Evolutionary conservation across 2,797 vertebrate species (phyloP).

Genomic region (Rhabdomys pumilio): DNA sequence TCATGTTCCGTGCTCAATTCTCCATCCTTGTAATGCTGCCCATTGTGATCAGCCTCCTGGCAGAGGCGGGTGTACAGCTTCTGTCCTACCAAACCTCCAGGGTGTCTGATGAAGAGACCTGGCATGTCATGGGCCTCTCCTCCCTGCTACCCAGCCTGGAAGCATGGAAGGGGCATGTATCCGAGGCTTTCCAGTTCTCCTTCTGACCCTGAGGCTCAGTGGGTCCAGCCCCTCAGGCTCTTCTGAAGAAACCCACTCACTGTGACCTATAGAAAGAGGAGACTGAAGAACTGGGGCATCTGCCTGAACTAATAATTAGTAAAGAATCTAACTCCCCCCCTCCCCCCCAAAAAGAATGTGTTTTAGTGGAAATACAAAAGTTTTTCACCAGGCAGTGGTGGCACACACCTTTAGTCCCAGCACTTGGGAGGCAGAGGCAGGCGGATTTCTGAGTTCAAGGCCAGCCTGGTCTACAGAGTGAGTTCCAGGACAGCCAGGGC

Average conservation of each 20-base stretch:
- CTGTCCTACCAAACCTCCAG: conserved; percentile 93
- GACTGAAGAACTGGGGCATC: background rate
- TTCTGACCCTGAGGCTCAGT: conserved; percentile 85
- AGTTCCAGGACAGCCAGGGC: no score
- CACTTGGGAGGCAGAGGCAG: no score
- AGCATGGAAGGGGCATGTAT: conserved; percentile 89
- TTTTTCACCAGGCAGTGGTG: background rate
- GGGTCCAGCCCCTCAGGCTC: background rate
- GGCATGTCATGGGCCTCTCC: conserved; percentile 93
- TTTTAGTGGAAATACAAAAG: background rate
- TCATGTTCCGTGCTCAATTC: conserved; percentile 92
- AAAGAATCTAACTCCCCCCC: conserved; percentile 27
- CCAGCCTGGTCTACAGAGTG: no score
- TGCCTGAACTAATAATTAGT: conserved; percentile 11
- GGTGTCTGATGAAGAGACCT: conserved; percentile 89
- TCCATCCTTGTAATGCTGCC: conserved; percentile 88
- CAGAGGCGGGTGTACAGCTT: conserved; percentile 90
- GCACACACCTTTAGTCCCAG: no score
- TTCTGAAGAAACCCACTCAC: background rate
- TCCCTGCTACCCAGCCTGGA: conserved; percentile 89
- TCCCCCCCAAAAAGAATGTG: no score
- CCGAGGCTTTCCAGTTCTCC: conserved; percentile 91
- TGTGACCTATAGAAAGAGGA: background rate
- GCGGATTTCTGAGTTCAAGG: no score
- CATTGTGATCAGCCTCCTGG: conserved; percentile 90